Evolutionary conservation across 1,140 invertebrate genomes (phyloP), one percentile per base, ranked within the genome.

Genomic region (Aphidius gifuensis): DNA sequence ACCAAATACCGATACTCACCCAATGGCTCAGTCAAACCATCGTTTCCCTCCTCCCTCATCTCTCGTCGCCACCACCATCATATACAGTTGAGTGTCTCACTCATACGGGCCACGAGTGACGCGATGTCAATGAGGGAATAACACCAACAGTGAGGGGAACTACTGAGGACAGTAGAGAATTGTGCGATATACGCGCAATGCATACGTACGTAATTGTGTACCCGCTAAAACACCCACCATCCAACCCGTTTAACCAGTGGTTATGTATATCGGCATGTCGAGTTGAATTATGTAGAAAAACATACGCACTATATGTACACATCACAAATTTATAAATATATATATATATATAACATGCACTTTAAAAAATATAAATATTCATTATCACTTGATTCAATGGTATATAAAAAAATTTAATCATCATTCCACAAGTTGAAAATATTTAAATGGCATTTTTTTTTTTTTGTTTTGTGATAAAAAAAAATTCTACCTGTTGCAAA

Each of bases 1-100:
- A 80, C 78, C 73, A 71, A 80, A 80, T 80, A 79, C 79, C 77
- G 76, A 80, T 79, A 80, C 70, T 74, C 74, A 67, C 71, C 75
- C 67, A 66, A 70, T 72, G 64, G 71, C 68, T 64, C 71, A 69
- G 70, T 71, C 73, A 69, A 74, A 74, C 50, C 47, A 46, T 23
- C 62, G 44, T 47, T 54, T 42, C 59, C 40, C 47, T 32, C 32
- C 47, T 49, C 9, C 23, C 45, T 51, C 40, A 50, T 53, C 54
- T 53, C 62, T 48, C 58, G 48, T 58, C 49, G 21, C 23, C 40
- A 40, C 54, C 50, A 9, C 7, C 46, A 54, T 32, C 16, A 16
- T 16, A 1, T 16, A 16, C 1, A 16, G 16, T 16, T 16, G 16
- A 16, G 16, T 16, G 16, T 16, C 47, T 49, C 8, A 2, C 45